A percentile compares a stretch with the other conserved stretches of the same genome.
These are phyloP conservation scores for Muscicapa striata DNA, from an alignment of 2,797 vertebrate genomes.

Conservation along the genomic window DNA sequence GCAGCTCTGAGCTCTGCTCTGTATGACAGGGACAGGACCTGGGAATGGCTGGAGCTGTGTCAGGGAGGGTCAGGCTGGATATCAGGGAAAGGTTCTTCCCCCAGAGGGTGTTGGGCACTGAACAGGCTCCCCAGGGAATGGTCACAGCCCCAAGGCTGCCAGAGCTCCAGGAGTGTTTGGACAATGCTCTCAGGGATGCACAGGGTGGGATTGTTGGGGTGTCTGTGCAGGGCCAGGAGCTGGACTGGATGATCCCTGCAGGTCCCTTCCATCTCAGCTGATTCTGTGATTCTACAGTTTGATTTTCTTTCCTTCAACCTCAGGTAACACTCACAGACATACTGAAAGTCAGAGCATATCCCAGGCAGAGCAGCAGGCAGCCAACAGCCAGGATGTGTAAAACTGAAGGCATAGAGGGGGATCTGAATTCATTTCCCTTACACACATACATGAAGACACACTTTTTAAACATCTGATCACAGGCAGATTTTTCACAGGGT, in stretches of 20 bases:
- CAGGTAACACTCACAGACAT: background rate
- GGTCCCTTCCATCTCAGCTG: background rate
- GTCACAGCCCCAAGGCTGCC: background rate
- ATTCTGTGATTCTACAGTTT: background rate
- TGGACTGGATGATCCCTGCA: too few species aligned
- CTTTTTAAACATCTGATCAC: background rate
- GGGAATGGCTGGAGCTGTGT: accelerated
- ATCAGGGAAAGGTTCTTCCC: too few species aligned
- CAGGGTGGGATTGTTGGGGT: background rate
- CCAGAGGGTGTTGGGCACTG: background rate
- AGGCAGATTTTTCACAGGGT: background rate
- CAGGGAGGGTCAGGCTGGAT: too few species aligned
- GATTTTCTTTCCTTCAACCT: background rate
- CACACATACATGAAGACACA: background rate
- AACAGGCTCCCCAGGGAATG: background rate
- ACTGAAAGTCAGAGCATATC: background rate
- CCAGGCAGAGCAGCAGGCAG: background rate
- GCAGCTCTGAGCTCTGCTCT: background rate
- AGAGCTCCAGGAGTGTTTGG: background rate
- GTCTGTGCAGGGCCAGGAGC: background rate
- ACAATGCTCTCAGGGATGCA: accelerated
- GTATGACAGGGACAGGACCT: background rate
- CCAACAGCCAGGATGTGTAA: background rate
- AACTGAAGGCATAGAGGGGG: background rate
- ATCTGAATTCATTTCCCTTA: background rate